phyloP scores from a whole-genome alignment of 2,888 invertebrate species.

The Helleia helle region DNA sequence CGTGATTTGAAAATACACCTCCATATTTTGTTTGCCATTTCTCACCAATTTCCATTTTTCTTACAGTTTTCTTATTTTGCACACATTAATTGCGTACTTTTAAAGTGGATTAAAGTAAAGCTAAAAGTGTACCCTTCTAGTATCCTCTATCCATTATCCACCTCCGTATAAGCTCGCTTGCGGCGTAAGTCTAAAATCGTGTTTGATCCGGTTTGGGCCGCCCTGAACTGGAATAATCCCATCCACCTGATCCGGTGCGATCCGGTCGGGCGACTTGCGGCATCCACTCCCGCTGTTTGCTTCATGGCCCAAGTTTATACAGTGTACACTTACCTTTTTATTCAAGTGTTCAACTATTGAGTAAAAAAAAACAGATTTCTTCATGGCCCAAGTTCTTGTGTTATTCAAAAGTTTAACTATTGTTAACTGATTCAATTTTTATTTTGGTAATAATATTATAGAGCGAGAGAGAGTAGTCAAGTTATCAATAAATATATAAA shows the following conservation, averaged over 20 bases:
- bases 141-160: constrained; percentile 28
- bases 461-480: no score
- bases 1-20: no score
- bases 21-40: no score
- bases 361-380: no score
- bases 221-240: constrained; percentile 62
- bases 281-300: constrained; percentile 18
- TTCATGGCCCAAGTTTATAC: constrained; percentile 17
- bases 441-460: no score
- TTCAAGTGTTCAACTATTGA: no score
- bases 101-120: constrained; percentile 7
- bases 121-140: constrained; percentile 12
- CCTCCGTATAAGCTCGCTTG: constrained; percentile 43
- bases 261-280: constrained; percentile 45
- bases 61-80: no score
- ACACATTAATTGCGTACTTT: constrained; percentile 9
- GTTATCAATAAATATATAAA: no score
- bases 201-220: constrained; percentile 60
- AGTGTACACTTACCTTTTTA: constrained; percentile 12
- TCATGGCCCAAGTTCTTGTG: no score
- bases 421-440: no score
- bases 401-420: no score
- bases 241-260: constrained; percentile 62
- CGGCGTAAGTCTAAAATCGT: constrained; percentile 61
- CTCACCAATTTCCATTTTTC: no score